A percentile compares a stretch with the other conserved stretches of the same genome.
phyloP scores from a whole-genome alignment of 2,888 invertebrate species.

The Synanthedon andrenaeformis region DNA sequence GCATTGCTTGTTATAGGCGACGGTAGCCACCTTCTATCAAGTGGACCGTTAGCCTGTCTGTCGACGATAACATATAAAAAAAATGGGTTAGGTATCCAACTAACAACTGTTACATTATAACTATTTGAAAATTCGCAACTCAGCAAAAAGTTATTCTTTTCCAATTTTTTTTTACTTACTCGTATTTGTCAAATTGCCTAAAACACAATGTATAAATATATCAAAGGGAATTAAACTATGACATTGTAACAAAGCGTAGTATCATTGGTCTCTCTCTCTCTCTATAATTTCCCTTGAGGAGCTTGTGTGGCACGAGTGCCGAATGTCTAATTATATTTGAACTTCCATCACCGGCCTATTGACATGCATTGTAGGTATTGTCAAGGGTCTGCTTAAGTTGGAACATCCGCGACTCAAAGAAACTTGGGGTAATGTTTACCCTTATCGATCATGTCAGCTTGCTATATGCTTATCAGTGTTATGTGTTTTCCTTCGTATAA shows the following conservation, averaged over 20 bases:
- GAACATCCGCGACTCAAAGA: conserved; percentile 9
- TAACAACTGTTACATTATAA: no score
- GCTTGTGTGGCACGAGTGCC: neutral
- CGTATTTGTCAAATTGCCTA: no score
- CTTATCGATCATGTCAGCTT: conserved; percentile 19
- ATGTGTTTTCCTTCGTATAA: neutral
- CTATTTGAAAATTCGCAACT: no score
- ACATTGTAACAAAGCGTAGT: conserved; percentile 8
- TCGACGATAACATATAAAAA: no score
- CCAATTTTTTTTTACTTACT: no score
- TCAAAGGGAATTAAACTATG: conserved; percentile 2
- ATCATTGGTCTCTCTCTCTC: conserved; percentile 7
- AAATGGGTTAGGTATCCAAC: no score
- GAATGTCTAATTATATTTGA: neutral
- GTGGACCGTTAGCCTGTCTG: no score
- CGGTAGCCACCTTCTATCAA: no score
- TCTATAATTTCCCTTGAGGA: conserved; percentile 11
- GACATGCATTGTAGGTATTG: neutral
- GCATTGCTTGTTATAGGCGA: no score
- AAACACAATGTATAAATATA: no score
- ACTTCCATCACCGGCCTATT: neutral
- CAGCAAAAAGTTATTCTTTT: no score
- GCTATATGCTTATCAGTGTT: conserved; percentile 9
- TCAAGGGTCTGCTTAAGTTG: conserved; percentile 5
- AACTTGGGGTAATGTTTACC: conserved; percentile 14